These are phyloP conservation scores for Leuctra nigra DNA, from an alignment of 2,888 invertebrate species.

Conservation along the genomic window DNA sequence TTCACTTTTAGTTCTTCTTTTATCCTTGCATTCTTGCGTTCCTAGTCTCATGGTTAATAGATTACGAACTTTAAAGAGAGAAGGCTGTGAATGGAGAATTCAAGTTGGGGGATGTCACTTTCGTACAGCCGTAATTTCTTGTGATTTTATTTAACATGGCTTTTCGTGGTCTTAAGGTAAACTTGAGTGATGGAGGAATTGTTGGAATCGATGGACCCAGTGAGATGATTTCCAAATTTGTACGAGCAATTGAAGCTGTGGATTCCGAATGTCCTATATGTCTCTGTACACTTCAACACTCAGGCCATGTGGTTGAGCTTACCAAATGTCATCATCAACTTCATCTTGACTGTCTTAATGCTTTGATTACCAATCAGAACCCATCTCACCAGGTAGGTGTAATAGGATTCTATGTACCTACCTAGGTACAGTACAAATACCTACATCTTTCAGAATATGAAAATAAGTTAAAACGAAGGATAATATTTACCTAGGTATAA, in stretches of 20 bases:
- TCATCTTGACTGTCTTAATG: constrained; percentile 72
- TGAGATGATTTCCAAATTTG: constrained; percentile 61
- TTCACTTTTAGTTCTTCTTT: no score
- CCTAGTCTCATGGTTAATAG: no score
- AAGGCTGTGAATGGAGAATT: no score
- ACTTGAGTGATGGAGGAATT: constrained; percentile 25
- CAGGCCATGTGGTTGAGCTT: constrained; percentile 53
- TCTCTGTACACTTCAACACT: constrained; percentile 47
- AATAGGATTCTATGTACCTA: no score
- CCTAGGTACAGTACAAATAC: background rate
- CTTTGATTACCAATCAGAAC: constrained; percentile 58
- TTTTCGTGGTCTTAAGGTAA: background rate
- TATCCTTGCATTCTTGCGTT: no score
- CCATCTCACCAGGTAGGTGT: background rate
- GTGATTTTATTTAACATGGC: background rate
- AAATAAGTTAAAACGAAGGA: background rate
- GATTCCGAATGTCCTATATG: constrained; percentile 58
- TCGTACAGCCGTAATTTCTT: no score
- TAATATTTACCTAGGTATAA: background rate
- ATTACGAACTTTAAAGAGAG: no score
- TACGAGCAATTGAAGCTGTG: constrained; percentile 57
- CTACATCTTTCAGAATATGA: background rate
- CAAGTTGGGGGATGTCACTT: no score
- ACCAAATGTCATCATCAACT: constrained; percentile 72
- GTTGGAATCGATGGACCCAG: constrained; percentile 49